Evolutionary conservation across 2,888 invertebrate species (phyloP).

Genomic region (Nasonovia ribisnigri): DNA sequence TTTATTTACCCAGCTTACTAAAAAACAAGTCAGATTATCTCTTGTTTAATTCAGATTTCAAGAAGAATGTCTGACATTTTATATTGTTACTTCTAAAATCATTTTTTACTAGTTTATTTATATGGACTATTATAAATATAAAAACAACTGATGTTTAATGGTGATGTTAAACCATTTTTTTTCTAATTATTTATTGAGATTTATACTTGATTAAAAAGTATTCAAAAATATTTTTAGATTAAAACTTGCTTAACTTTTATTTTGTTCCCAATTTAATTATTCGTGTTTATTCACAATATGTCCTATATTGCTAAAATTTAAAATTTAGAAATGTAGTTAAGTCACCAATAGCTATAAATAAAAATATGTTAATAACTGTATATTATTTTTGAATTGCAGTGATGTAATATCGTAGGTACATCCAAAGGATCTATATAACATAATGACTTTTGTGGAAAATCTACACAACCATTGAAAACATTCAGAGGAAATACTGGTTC

Average conservation of each 20-base stretch:
- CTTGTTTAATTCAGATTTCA: not conserved
- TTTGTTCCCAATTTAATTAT: not conserved
- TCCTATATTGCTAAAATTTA: not conserved
- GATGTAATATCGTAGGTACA: conserved; percentile 51
- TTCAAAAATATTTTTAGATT: not conserved
- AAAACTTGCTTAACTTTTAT: not conserved
- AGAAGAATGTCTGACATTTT: not conserved
- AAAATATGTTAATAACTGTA: not conserved
- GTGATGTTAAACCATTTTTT: not conserved
- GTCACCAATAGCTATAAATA: not conserved
- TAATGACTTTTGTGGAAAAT: conserved; percentile 57
- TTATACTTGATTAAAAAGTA: not conserved
- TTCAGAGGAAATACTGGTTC: conserved; percentile 57
- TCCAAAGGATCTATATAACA: conserved; percentile 52
- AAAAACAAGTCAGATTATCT: no score
- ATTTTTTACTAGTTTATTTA: not conserved
- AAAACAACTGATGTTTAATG: not conserved
- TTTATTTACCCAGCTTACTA: no score
- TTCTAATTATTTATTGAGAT: not conserved
- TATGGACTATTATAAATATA: not conserved
- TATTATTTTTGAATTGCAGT: conserved; percentile 47
- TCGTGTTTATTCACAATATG: not conserved
- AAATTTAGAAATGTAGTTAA: not conserved
- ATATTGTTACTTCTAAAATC: not conserved
- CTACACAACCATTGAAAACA: conserved; percentile 51